A percentile compares a stretch with the other conserved stretches of the same genome.
Evolutionary conservation across 2,888 invertebrate species (phyloP).

Genomic region (Drosophila picticornis): DNA sequence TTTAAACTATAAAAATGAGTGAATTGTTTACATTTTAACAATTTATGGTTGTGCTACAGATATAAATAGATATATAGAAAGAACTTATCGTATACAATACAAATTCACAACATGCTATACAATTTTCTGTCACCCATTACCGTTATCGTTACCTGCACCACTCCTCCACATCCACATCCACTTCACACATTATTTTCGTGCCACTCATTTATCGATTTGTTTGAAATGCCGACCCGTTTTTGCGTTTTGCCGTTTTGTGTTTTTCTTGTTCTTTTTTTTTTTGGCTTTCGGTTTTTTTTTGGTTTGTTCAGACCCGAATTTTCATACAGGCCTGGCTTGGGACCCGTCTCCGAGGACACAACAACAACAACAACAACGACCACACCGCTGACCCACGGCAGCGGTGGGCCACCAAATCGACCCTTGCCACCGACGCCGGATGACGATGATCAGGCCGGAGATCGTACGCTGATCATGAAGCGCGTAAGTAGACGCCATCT

Average conservation of each 20-base stretch:
- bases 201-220: slow-evolving; percentile 14
- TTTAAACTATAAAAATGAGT: not conserved
- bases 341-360: slow-evolving; percentile 87
- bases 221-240: slow-evolving; percentile 51
- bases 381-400: slow-evolving; percentile 83
- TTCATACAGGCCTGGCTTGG: slow-evolving; percentile 91
- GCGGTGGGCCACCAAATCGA: slow-evolving; percentile 93
- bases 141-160: slow-evolving; percentile 20
- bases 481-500: slow-evolving; percentile 89
- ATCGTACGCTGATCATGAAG: slow-evolving; percentile 96
- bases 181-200: slow-evolving; percentile 16
- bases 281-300: slow-evolving; percentile 61
- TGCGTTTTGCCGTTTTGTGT: slow-evolving; percentile 58
- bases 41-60: not conserved
- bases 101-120: slow-evolving; percentile 41
- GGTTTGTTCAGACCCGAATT: slow-evolving; percentile 90
- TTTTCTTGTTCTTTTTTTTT: slow-evolving; percentile 51
- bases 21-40: not conserved
- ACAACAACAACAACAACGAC: slow-evolving; percentile 77
- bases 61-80: slow-evolving; percentile 2
- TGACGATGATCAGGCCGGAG: slow-evolving; percentile 93
- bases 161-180: not conserved
- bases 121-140: slow-evolving; percentile 45
- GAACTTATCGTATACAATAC: slow-evolving; percentile 14
- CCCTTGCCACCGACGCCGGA: slow-evolving; percentile 98